phyloP scores from a whole-genome alignment of 37 sponge, comb jelly and placozoan genomes.

The Chondrosia reniformis region DNA sequence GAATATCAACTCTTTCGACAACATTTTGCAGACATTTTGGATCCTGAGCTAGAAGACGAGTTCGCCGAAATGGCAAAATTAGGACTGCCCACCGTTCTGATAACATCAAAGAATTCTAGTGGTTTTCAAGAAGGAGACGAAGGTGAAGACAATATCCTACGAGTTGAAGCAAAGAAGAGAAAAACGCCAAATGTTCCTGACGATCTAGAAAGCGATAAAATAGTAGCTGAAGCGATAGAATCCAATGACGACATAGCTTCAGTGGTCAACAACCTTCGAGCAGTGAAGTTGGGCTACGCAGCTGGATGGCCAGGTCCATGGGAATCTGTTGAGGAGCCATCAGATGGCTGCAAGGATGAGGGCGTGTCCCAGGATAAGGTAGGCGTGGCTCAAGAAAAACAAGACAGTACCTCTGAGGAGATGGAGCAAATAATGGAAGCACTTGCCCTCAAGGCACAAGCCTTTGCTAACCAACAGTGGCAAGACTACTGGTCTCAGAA shows the following conservation, averaged over 20 bases:
- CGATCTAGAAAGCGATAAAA: background rate
- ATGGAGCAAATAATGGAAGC: constrained; percentile 32
- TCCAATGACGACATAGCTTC: constrained; percentile 15
- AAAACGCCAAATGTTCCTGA: background rate
- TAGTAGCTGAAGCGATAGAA: constrained; percentile 21
- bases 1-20: background rate
- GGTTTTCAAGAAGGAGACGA: background rate
- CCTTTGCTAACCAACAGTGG: constrained; percentile 54
- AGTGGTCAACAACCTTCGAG: constrained; percentile 20
- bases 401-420: background rate
- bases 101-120: constrained; percentile 16
- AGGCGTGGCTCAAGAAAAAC: background rate
- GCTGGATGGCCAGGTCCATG: constrained; percentile 70
- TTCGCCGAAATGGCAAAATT: constrained; percentile 51
- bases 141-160: background rate
- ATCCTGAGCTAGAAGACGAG: constrained; percentile 30
- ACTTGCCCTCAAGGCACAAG: constrained; percentile 48
- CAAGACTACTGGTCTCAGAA: constrained; percentile 37
- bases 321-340: constrained; percentile 19
- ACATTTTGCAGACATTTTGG: constrained; percentile 30
- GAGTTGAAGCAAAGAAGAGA: background rate
- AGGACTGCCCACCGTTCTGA: constrained; percentile 64
- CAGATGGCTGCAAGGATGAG: background rate
- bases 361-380: background rate
- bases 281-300: constrained; percentile 44